A percentile compares a stretch with the other conserved stretches of the same genome.
phyloP scores from a whole-genome alignment of 2,888 invertebrate species.

The Rotaria socialis region DNA sequence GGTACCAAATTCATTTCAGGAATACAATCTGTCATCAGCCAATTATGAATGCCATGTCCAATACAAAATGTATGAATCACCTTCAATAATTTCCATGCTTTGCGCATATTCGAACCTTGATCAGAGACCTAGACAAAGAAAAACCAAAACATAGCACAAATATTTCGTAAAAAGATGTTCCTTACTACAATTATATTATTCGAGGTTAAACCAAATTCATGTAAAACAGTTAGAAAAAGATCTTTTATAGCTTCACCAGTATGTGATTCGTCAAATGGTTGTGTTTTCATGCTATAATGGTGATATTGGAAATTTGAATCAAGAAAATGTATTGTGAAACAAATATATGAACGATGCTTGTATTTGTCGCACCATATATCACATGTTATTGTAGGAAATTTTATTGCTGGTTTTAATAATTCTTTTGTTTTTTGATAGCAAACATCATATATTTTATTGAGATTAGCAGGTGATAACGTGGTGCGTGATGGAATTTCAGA shows the following conservation, averaged over 20 bases:
- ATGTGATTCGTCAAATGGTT: background rate
- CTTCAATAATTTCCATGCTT: slow-evolving; percentile 6
- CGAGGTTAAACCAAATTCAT: background rate
- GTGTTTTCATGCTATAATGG: background rate
- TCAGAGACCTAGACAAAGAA: background rate
- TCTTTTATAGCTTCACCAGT: background rate
- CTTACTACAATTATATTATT: background rate
- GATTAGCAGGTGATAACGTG: background rate
- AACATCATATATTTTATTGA: background rate
- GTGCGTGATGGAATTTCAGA: background rate
- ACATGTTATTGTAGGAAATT: slow-evolving; percentile 3
- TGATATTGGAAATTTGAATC: background rate
- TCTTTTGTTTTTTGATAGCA: background rate
- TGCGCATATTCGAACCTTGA: background rate
- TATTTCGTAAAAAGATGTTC: background rate
- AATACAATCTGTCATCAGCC: background rate
- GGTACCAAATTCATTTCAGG: background rate
- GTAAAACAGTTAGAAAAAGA: background rate
- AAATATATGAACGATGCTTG: slow-evolving; percentile 9
- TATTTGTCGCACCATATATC: background rate
- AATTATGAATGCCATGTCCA: slow-evolving; percentile 7
- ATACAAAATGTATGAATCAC: background rate
- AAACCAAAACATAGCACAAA: background rate
- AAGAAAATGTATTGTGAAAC: background rate
- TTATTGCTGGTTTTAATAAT: background rate